Conservation (phyloP, 1,140 invertebrate species). For the Drosophila orosa region DNA sequence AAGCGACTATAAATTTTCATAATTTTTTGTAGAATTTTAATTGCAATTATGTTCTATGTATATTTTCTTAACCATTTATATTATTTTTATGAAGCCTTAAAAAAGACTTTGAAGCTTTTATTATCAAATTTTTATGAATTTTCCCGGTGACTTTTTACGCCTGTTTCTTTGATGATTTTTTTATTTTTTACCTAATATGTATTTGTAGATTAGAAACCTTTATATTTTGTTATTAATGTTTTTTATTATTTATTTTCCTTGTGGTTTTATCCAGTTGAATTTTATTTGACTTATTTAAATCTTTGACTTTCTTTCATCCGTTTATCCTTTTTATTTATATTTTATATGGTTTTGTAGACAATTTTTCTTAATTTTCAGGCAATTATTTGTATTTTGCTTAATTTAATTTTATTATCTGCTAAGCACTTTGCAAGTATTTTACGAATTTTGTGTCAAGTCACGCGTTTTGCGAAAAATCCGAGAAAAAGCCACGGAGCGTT, state of each 20-base stretch:
- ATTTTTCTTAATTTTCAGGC: neutral
- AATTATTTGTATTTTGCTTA: neutral
- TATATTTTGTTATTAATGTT: neutral
- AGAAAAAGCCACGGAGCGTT: conserved; percentile 52
- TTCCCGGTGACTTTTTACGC: no score
- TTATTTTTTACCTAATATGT: neutral
- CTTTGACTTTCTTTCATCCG: no score
- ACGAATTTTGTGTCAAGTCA: conserved; percentile 45
- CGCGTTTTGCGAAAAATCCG: conserved; percentile 32
- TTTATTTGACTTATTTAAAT: neutral
- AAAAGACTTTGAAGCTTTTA: neutral
- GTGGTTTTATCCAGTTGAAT: no score
- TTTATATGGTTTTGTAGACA: neutral
- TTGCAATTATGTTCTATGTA: neutral
- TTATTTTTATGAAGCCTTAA: neutral
- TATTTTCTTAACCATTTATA: neutral
- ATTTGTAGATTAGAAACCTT: neutral
- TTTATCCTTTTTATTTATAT: neutral
- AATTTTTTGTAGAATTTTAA: neutral
- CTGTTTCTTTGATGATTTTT: conserved; percentile 1
- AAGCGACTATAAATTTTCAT: neutral
- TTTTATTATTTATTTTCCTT: neutral
- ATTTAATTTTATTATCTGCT: conserved; percentile 1
- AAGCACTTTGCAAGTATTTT: conserved; percentile 39
- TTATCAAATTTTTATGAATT: neutral